phyloP scores from a whole-genome alignment of 1,140 invertebrate species.

The Drosophila fuyamai region DNA sequence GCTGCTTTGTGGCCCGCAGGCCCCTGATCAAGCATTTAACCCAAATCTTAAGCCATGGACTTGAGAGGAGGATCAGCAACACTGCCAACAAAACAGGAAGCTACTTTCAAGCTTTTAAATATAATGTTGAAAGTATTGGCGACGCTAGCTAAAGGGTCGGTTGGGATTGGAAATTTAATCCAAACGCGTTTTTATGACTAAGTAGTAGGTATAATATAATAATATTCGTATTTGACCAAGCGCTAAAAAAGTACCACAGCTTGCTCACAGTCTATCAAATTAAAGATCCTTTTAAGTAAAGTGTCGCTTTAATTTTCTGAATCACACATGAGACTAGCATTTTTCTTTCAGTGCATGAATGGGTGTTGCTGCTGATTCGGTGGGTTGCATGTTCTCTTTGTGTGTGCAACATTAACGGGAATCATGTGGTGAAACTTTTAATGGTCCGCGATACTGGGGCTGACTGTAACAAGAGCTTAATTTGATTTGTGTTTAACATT shows the following conservation, averaged over 20 bases:
- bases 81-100: slow-evolving; percentile 11
- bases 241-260: too few species aligned
- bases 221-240: too few species aligned
- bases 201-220: too few species aligned
- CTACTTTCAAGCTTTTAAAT: background rate
- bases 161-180: too few species aligned
- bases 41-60: slow-evolving; percentile 41
- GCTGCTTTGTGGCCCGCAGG: slow-evolving; percentile 18
- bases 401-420: slow-evolving; percentile 59
- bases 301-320: background rate
- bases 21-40: slow-evolving; percentile 30
- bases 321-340: background rate
- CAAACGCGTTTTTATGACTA: too few species aligned
- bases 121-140: background rate
- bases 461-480: slow-evolving; percentile 67
- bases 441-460: slow-evolving; percentile 40
- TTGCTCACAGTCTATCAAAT: too few species aligned
- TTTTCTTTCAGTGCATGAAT: slow-evolving; percentile 18
- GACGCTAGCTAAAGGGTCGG: too few species aligned
- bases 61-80: slow-evolving; percentile 20
- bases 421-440: slow-evolving; percentile 76
- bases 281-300: too few species aligned
- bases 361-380: slow-evolving; percentile 39
- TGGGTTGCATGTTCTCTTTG: slow-evolving; percentile 50
- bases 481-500: slow-evolving; percentile 68